These are phyloP conservation scores for Hephaestus fuliginosus DNA, from an alignment of 2,797 vertebrate genomes.

Conservation along the genomic window DNA sequence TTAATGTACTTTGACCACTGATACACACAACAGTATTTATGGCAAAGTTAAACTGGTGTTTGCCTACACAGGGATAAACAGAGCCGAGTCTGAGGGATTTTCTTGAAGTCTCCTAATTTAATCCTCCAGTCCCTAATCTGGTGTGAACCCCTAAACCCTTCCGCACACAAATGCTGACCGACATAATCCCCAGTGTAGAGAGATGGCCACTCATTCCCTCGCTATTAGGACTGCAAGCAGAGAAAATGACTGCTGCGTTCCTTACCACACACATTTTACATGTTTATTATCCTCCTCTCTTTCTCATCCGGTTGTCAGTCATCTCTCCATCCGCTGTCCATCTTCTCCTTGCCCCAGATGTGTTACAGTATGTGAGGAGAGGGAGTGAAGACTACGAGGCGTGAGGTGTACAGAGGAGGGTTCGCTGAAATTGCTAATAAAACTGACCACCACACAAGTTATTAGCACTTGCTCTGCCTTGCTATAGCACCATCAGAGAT, in stretches of 20 bases:
- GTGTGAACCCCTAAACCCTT: slow-evolving; percentile 84
- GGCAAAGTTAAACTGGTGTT: slow-evolving; percentile 68
- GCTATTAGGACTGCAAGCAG: slow-evolving; percentile 31
- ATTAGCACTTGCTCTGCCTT: slow-evolving; percentile 7
- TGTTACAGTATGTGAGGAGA: not conserved
- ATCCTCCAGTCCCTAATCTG: slow-evolving; percentile 81
- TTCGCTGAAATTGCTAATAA: slow-evolving; percentile 12
- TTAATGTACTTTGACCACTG: slow-evolving; percentile 63
- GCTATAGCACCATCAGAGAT: slow-evolving; percentile 10
- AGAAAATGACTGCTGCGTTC: slow-evolving; percentile 33
- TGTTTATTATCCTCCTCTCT: slow-evolving; percentile 41
- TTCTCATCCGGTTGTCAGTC: slow-evolving; percentile 49
- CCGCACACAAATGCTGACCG: slow-evolving; percentile 78
- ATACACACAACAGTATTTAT: slow-evolving; percentile 50
- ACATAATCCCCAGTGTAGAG: slow-evolving; percentile 75
- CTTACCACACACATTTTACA: slow-evolving; percentile 22
- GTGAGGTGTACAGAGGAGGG: not conserved
- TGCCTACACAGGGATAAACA: slow-evolving; percentile 72
- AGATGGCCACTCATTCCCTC: slow-evolving; percentile 68
- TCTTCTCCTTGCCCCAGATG: slow-evolving; percentile 9
- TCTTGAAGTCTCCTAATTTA: slow-evolving; percentile 85
- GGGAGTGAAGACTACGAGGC: not conserved
- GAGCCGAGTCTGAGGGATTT: slow-evolving; percentile 75
- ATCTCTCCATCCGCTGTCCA: slow-evolving; percentile 37
- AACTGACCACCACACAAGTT: slow-evolving; percentile 5